Base-by-base conservation (phyloP, 2,113 vertebrate species). In the Oryzias woworae region DNA sequence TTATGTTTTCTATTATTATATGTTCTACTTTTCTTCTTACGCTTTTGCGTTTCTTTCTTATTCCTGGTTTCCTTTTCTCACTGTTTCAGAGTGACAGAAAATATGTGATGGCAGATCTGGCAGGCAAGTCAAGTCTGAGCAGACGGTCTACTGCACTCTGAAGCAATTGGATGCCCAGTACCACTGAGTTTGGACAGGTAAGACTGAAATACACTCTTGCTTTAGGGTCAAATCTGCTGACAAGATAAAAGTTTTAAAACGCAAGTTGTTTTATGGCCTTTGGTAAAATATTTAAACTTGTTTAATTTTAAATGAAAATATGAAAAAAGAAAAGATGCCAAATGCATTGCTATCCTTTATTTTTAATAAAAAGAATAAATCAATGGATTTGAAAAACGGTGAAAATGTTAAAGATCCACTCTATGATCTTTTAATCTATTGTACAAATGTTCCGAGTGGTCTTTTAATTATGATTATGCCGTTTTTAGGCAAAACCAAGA, bases 61-160 rank as follows among this genome's bases (percentile, higher is more conserved):
- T 18, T 45, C 22, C 23, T 7, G 4, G 12, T 57, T 3, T 55
- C 17, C 26, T 22, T 62, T 43, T 75, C 41, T 69, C n/a, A 1
- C 60, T 85, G 83, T 64, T 73, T 62, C 61, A 72, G 68, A 77
- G 60, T 58, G 60, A 75, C 63, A 54, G 60, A 55, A 28, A 69
- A 55, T 49, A 70, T 74, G 71, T 75, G 79, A 87, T 86, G 84
- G 79, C 78, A 58, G 68, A 41, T 48, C 60, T 54, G 31, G 51
- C 68, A 23, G 62, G 51, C 55, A 58, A 70, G 65, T 80, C 53
- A 52, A 69, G 69, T 60, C 69, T 62, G 57, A 75, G 69, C 54
- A 58, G 69, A 69, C 58, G 20, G 36, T 71, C 73, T 66, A 69
- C 66, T 49, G 55, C 69, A 76, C 67, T 66, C 67, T 88, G 71